A percentile compares a stretch with the other conserved stretches of the same genome.
These are phyloP conservation scores for Calephelis virginiensis DNA, from an alignment of 1,140 invertebrate genomes.

Conservation along the genomic window DNA sequence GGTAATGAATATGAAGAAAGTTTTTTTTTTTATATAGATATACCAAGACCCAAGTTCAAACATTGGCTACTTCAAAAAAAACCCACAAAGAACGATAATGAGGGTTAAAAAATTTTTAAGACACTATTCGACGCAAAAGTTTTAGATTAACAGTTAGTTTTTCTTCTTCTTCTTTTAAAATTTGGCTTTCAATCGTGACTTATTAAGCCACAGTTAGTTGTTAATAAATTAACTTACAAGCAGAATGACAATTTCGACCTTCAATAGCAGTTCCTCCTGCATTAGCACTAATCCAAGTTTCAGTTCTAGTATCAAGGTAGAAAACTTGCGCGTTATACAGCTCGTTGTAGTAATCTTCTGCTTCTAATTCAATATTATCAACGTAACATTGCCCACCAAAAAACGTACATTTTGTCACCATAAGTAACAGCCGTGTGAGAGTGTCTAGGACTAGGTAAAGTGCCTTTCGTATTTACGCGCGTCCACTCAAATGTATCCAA, in stretches of 20 bases:
- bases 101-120: too few relatives aligned
- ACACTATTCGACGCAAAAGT: too few relatives aligned
- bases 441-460: conserved; percentile 86
- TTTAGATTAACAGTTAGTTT: too few relatives aligned
- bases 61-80: too few relatives aligned
- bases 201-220: too few relatives aligned
- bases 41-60: too few relatives aligned
- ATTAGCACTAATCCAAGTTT: conserved; percentile 82
- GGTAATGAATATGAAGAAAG: too few relatives aligned
- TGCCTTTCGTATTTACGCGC: conserved; percentile 80
- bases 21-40: too few relatives aligned
- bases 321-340: conserved; percentile 88
- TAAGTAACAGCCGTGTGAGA: conserved; percentile 91
- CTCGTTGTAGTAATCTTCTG: conserved; percentile 81
- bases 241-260: conserved; percentile 92
- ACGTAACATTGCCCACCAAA: conserved; percentile 88
- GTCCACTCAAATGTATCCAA: conserved; percentile 87
- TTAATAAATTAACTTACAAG: conserved; percentile 81
- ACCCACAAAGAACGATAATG: too few relatives aligned
- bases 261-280: conserved; percentile 80
- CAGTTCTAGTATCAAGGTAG: conserved; percentile 85
- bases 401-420: conserved; percentile 87
- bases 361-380: conserved; percentile 82
- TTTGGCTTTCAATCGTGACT: too few relatives aligned
- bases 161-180: too few relatives aligned